Evolutionary conservation across 2,113 vertebrate genomes (phyloP), one percentile per base, ranked within the genome.

Genomic region (Pseudorhombus dupliciocellatus): DNA sequence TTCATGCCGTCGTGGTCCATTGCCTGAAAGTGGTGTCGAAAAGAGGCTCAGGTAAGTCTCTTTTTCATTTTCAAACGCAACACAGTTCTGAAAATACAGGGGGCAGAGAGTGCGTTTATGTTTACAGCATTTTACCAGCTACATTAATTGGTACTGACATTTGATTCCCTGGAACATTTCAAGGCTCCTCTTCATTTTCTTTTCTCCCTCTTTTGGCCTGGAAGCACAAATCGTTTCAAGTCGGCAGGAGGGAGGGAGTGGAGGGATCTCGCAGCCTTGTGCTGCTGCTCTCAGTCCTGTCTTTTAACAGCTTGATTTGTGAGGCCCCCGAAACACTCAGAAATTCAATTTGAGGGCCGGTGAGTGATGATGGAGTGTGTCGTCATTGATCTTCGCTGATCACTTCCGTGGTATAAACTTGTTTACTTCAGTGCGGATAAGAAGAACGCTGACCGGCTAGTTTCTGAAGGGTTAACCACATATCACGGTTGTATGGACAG

Each of bases 11-110:
- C 72, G 90, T 96, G 77, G 93, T 96, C 90, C 95, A 96, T 90
- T 96, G 96, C 93, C 89, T 97, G 91, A 99, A 98, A 92, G 95
- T 97, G 86, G 95, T 98, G 88, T 97, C 97, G 70, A 99, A 98
- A 91, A 95, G 97, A 92, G 97, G 97, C 85, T 98, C 97, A 91
- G 97, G 97, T 98, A 96, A 95, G 96, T 91, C 67, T 24, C 0
- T n/a, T 20, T n/a, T n/a, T 10, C 46, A 5, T 50, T 20, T 50
- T 50, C 46, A n/a, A 20, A 50, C 7, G 5, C 8, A 20, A 50
- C 5, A n/a, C 46, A 7, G 8, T 50, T 50, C 46, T 9, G 46
- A 50, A 20, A 50, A n/a, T 7, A n/a, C 20, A 50, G 46, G 46
- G 14, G 4, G 8, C 18, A 44, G 1, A n/a, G 21, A 50, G 2